Percentiles rank a stretch among this genome's conserved stretches.
These are phyloP conservation scores for Paracyclopina nana DNA, from an alignment of 1,140 invertebrate genomes.

Conservation along the genomic window DNA sequence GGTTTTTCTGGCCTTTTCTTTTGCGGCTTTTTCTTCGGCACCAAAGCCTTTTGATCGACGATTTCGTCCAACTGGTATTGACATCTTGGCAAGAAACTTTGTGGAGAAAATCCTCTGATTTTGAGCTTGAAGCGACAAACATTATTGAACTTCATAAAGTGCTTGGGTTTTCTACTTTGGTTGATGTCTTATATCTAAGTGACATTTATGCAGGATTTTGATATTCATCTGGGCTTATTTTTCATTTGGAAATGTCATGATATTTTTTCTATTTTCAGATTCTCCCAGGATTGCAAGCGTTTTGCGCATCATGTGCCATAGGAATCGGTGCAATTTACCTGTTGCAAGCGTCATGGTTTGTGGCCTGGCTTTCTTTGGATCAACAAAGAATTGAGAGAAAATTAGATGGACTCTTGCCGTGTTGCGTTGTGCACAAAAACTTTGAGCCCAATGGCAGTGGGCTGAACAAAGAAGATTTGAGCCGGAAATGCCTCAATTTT, in stretches of 20 bases:
- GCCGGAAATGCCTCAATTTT: slow-evolving; percentile 29
- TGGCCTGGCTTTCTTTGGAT: slow-evolving; percentile 35
- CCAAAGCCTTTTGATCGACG: no score
- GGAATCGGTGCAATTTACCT: slow-evolving; percentile 33
- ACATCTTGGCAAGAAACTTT: no score
- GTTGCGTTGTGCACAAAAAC: slow-evolving; percentile 24
- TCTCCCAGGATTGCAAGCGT: slow-evolving; percentile 32
- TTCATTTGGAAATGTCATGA: not conserved
- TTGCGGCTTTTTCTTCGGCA: no score
- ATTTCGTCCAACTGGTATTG: no score
- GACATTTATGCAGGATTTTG: no score
- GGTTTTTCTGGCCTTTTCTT: no score
- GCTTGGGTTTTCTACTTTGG: no score
- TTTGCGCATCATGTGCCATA: slow-evolving; percentile 31
- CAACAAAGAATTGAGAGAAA: slow-evolving; percentile 28
- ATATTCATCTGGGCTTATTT: no score
- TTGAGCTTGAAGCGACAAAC: no score
- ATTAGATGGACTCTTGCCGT: slow-evolving; percentile 30
- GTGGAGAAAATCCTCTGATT: no score
- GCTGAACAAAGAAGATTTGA: slow-evolving; percentile 29
- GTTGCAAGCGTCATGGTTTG: slow-evolving; percentile 35
- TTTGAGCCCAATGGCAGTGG: slow-evolving; percentile 31
- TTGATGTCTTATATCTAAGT: no score
- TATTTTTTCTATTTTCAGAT: slow-evolving; percentile 3
- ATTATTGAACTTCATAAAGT: no score